Percentiles rank a stretch among this genome's conserved stretches.
These are phyloP conservation scores for Cheilosia vernalis DNA, from an alignment of 2,888 invertebrate genomes.

Conservation along the genomic window DNA sequence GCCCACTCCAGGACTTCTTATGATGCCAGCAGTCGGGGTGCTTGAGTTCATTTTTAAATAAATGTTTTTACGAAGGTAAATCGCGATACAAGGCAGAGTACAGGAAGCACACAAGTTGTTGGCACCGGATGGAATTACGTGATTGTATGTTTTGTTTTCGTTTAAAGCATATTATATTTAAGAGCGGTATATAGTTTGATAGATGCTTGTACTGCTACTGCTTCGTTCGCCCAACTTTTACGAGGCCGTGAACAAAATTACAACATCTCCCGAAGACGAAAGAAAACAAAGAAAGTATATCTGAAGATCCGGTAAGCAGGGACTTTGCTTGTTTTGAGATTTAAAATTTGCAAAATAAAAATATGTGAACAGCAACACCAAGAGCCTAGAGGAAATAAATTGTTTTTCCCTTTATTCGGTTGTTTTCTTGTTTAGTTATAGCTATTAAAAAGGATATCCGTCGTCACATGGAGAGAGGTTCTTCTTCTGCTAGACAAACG, in stretches of 20 bases:
- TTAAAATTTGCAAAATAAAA: neutral
- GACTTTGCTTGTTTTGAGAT: constrained; percentile 45
- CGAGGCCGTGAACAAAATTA: constrained; percentile 14
- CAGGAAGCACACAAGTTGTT: constrained; percentile 17
- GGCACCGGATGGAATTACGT: constrained; percentile 50
- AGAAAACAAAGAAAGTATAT: constrained; percentile 39
- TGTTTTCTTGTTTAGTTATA: neutral
- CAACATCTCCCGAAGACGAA: constrained; percentile 17
- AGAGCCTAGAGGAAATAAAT: neutral
- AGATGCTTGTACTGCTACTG: neutral
- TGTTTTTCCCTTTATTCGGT: neutral
- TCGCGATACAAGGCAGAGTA: constrained; percentile 44
- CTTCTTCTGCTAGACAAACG: no score
- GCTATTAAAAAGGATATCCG: neutral
- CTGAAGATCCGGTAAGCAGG: constrained; percentile 44
- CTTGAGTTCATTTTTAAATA: constrained; percentile 53
- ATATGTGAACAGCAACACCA: neutral
- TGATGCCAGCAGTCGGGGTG: neutral
- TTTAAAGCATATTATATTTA: constrained; percentile 45
- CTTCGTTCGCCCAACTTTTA: neutral
- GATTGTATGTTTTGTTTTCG: constrained; percentile 40
- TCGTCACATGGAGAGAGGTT: neutral
- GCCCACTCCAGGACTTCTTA: neutral
- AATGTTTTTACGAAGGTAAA: constrained; percentile 67
- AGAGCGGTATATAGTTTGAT: neutral